Percentiles rank a stretch among this genome's conserved stretches.
Evolutionary conservation across 2,113 vertebrate species (phyloP).

Genomic region (Erythrocebus patas): DNA sequence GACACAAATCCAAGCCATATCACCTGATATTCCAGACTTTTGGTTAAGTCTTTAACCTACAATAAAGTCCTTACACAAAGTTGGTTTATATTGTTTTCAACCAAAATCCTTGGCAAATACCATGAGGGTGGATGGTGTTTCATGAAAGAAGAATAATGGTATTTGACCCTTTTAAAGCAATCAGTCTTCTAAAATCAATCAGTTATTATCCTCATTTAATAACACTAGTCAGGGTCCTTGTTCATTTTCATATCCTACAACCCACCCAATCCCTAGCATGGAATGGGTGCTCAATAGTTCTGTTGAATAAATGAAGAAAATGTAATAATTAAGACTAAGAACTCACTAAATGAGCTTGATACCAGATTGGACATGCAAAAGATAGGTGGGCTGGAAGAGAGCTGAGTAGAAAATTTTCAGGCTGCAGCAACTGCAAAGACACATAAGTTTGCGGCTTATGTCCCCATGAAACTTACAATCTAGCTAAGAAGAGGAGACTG

Average conservation of each 20-base stretch:
- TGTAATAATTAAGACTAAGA: background rate
- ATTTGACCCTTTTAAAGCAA: background rate
- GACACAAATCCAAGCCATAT: too few species aligned
- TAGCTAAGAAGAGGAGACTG: slow-evolving; percentile 38
- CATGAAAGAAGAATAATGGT: background rate
- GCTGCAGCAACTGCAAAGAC: background rate
- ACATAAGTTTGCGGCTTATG: background rate
- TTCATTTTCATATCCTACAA: background rate
- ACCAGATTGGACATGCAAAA: background rate
- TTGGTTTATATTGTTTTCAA: background rate
- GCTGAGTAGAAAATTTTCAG: background rate
- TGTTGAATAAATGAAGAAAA: slow-evolving; percentile 17
- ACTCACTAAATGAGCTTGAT: background rate
- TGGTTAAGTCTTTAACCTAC: background rate
- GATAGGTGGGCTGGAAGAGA: background rate
- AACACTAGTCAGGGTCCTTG: background rate
- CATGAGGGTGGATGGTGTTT: background rate
- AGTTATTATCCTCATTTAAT: background rate
- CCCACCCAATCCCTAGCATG: background rate
- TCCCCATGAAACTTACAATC: slow-evolving; percentile 34
- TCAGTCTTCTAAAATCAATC: background rate
- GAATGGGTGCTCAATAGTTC: background rate
- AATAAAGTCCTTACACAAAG: background rate
- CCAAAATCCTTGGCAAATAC: background rate
- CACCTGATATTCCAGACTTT: background rate